phyloP scores from a whole-genome alignment of 1,140 invertebrate species.

The Phortica variegata region DNA sequence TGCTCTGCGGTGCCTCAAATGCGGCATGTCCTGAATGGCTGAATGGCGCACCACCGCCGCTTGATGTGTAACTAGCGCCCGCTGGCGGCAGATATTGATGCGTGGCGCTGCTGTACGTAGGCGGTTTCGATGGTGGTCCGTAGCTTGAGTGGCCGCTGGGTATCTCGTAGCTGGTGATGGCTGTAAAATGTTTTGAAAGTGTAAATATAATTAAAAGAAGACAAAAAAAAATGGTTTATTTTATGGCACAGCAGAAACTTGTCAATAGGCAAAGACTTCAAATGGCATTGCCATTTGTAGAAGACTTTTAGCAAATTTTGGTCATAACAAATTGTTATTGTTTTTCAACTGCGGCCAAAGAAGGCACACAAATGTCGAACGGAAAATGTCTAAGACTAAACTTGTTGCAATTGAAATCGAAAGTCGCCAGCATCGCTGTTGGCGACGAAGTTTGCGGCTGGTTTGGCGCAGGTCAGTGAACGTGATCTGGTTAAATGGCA shows the following conservation, averaged over 20 bases:
- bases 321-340: too few species aligned
- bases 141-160: conserved; percentile 46
- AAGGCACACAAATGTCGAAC: too few species aligned
- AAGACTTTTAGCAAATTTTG: neutral
- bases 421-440: conserved; percentile 25
- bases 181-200: conserved; percentile 43
- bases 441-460: too few species aligned
- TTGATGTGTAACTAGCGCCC: conserved; percentile 30
- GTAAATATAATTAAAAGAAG: neutral
- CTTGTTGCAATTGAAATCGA: conserved; percentile 38
- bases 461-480: neutral
- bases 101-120: conserved; percentile 47
- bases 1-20: conserved; percentile 48
- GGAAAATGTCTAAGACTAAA: too few species aligned
- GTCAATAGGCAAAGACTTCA: conserved; percentile 18
- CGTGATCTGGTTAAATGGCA: conserved; percentile 27
- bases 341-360: too few species aligned
- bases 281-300: conserved; percentile 24
- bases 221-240: conserved; percentile 7
- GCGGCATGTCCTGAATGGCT: conserved; percentile 42
- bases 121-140: conserved; percentile 51
- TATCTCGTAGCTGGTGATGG: conserved; percentile 53
- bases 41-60: conserved; percentile 40
- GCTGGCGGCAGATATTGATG: conserved; percentile 48
- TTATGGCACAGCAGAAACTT: too few species aligned